phyloP scores from a whole-genome alignment of 2,797 vertebrate species.

The Forpus xanthops region DNA sequence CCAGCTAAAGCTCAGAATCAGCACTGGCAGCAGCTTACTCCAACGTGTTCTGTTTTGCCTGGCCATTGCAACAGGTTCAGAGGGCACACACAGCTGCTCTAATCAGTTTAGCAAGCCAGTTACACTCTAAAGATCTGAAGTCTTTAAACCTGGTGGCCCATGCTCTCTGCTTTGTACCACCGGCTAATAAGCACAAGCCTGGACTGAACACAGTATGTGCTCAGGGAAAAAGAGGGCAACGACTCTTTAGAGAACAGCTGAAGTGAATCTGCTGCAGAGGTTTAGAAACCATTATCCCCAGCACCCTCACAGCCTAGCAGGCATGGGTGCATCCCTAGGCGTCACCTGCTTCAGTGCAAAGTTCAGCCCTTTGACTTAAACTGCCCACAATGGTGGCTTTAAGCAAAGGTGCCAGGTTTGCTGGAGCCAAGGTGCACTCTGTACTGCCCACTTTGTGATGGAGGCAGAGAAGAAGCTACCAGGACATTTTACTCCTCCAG shows the following conservation, averaged over 20 bases:
- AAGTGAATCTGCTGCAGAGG: not conserved
- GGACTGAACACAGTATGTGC: not conserved
- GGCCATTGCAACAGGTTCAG: not conserved
- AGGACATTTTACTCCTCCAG: not conserved
- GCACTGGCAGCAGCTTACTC: not conserved
- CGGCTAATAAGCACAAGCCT: not conserved
- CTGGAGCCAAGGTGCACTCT: fast-evolving
- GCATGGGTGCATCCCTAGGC: fast-evolving
- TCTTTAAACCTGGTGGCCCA: not conserved
- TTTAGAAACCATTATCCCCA: not conserved
- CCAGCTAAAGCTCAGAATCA: not conserved
- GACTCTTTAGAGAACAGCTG: not conserved
- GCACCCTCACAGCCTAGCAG: not conserved
- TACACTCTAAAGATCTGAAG: not conserved
- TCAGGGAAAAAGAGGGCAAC: not conserved
- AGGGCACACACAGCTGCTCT: not conserved
- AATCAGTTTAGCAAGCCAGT: not conserved
- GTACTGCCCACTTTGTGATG: not conserved
- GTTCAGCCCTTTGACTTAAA: not conserved
- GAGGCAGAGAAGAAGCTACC: not conserved
- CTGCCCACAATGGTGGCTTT: not conserved
- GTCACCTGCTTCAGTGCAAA: not conserved
- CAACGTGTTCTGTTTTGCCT: not conserved
- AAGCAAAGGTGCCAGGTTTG: not conserved
- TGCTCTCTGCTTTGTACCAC: not conserved